A percentile compares a stretch with the other conserved stretches of the same genome.
These are phyloP conservation scores for Camelus bactrianus DNA, from an alignment of 2,113 vertebrate species.

Conservation along the genomic window DNA sequence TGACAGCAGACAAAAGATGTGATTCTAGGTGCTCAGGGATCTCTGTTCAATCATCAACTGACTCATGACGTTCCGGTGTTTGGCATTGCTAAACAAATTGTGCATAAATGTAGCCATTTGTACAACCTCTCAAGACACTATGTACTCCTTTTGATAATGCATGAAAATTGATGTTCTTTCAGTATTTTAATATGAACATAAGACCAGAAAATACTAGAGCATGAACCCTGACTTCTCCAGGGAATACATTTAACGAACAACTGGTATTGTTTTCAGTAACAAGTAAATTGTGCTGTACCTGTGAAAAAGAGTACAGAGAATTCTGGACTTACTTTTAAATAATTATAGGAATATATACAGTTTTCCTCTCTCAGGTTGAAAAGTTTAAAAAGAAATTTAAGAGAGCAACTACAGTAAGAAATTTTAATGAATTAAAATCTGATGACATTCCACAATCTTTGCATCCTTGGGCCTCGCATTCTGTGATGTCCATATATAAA, in stretches of 20 bases:
- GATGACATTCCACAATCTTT: neutral
- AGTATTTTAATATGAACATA: neutral
- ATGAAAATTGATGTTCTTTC: constrained; percentile 47
- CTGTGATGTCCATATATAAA: neutral
- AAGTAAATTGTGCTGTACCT: neutral
- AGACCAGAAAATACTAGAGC: neutral
- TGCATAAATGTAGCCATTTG: neutral
- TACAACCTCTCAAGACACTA: neutral
- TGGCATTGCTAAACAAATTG: neutral
- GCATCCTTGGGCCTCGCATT: neutral
- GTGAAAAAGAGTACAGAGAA: neutral
- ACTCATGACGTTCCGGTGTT: neutral
- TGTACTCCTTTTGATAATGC: neutral
- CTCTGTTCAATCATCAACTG: constrained; percentile 4
- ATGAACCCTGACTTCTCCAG: neutral
- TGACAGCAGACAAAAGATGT: neutral
- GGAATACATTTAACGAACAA: neutral
- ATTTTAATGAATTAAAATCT: neutral
- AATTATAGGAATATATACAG: neutral
- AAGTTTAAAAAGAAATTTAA: neutral
- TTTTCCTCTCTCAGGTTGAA: neutral
- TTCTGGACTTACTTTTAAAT: neutral
- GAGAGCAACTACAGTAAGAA: neutral
- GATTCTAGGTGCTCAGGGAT: neutral
- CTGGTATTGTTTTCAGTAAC: neutral